Percentiles rank a stretch among this genome's conserved stretches.
phyloP scores from a whole-genome alignment of 2,113 vertebrate genomes.

The Chrysochloris asiatica region DNA sequence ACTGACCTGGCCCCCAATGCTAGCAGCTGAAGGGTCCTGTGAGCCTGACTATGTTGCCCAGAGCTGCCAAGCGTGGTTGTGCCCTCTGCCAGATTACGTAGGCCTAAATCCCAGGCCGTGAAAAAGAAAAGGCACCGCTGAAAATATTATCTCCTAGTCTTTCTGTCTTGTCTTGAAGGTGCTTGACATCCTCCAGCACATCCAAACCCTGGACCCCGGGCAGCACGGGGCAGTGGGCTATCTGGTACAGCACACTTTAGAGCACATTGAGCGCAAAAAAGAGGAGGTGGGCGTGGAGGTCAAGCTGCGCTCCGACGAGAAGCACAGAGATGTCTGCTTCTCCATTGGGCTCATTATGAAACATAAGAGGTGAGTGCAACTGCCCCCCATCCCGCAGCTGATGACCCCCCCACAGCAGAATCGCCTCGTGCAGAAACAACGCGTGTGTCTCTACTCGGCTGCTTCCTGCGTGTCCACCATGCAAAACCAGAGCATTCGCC shows the following conservation, averaged over 20 bases:
- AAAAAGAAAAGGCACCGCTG: constrained; percentile 73
- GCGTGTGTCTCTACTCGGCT: too few relatives aligned
- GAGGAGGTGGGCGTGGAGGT: constrained; percentile 91
- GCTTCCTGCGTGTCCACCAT: too few relatives aligned
- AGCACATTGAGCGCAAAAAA: constrained; percentile 96
- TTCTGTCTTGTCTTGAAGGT: constrained; percentile 89
- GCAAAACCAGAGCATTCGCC: too few relatives aligned
- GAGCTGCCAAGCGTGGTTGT: neutral
- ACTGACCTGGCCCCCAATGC: fast-evolving
- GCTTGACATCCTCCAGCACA: constrained; percentile 97
- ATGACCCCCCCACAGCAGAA: too few relatives aligned
- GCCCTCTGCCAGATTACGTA: constrained; percentile 14
- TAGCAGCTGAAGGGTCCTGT: fast-evolving
- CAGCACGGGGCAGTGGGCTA: constrained; percentile 97
- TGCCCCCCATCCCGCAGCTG: fast-evolving
- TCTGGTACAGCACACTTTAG: constrained; percentile 95
- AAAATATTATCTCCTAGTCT: constrained; percentile 80
- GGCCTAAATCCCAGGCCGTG: constrained; percentile 35
- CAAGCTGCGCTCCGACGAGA: constrained; percentile 90
- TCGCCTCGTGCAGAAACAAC: too few relatives aligned
- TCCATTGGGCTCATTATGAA: constrained; percentile 96
- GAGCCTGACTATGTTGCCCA: too few relatives aligned
- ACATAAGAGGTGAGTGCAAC: constrained; percentile 92
- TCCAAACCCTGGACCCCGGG: constrained; percentile 95
- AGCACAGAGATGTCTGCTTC: constrained; percentile 93